These are phyloP conservation scores for Battus philenor DNA, from an alignment of 1,140 invertebrate species.

Conservation along the genomic window DNA sequence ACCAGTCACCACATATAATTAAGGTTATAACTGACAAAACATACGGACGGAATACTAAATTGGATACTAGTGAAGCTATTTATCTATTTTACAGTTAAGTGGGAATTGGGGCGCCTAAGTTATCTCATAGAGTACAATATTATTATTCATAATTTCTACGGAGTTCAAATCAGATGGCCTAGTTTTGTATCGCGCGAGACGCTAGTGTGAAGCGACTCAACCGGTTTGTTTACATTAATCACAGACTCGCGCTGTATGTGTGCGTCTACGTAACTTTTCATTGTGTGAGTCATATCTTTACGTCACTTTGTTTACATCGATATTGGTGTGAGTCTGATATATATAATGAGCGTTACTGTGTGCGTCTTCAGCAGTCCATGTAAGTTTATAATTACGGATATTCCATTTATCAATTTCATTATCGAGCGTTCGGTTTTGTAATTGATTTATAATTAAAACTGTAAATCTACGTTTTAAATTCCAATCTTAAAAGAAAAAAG, in stretches of 20 bases:
- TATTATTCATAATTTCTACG: constrained; percentile 16
- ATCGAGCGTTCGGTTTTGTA: no score
- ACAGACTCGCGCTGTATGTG: constrained; percentile 28
- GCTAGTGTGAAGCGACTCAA: constrained; percentile 45
- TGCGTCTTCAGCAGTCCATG: constrained; percentile 12
- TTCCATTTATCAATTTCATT: not conserved
- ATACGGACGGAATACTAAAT: no score
- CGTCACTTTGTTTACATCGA: constrained; percentile 66
- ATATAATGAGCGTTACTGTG: constrained; percentile 28
- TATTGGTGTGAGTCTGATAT: constrained; percentile 34
- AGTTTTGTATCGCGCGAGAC: constrained; percentile 40
- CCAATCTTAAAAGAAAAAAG: no score
- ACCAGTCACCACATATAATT: no score
- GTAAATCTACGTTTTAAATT: no score
- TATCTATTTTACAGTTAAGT: no score
- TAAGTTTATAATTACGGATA: no score
- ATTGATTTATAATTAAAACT: no score
- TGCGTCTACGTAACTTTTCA: constrained; percentile 27
- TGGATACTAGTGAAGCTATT: no score
- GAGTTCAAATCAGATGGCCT: constrained; percentile 54
- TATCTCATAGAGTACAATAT: constrained; percentile 11
- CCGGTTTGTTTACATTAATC: constrained; percentile 72
- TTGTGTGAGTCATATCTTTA: constrained; percentile 59
- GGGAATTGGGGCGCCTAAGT: constrained; percentile 4
- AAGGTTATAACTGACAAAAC: no score